Conservation (phyloP, 2,888 invertebrate genomes). For the Caenorhabditis auriculariae region DNA sequence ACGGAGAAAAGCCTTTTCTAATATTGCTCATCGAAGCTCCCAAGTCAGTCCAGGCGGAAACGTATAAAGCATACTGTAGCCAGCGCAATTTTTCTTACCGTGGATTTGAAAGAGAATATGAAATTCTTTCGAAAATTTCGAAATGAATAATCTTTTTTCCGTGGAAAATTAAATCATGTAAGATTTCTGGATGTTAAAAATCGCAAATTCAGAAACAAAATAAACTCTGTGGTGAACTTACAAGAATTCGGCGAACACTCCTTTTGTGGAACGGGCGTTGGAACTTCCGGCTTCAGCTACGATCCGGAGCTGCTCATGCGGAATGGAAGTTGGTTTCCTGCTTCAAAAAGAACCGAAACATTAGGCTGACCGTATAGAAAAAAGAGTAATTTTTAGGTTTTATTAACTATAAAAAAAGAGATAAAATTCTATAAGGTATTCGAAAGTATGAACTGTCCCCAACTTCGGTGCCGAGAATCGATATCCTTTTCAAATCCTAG, state of each 20-base stretch:
- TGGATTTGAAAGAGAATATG: too few relatives aligned
- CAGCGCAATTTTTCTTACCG: too few relatives aligned
- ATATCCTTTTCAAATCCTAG: not conserved
- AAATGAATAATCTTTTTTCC: not conserved
- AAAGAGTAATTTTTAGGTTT: not conserved
- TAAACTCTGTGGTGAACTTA: constrained; percentile 81
- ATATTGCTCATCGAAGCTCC: too few relatives aligned
- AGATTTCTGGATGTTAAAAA: not conserved
- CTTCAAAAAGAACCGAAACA: not conserved
- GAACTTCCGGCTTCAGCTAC: constrained; percentile 79
- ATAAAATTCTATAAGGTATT: not conserved
- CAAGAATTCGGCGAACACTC: constrained; percentile 83
- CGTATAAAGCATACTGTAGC: too few relatives aligned
- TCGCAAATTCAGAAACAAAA: constrained; percentile 72
- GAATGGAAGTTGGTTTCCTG: constrained; percentile 74
- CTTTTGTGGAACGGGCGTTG: constrained; percentile 77
- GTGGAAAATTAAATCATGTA: not conserved
- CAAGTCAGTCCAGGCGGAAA: too few relatives aligned
- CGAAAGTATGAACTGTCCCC: not conserved
- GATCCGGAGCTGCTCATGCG: constrained; percentile 83
- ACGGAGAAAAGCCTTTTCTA: too few relatives aligned
- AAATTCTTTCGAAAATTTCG: too few relatives aligned
- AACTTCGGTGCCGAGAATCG: not conserved
- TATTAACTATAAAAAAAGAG: not conserved
- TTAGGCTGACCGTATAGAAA: not conserved